Evolutionary conservation across 2,888 invertebrate genomes (phyloP), one percentile per base, ranked within the genome.

Genomic region (Eupelmus urozonus): DNA sequence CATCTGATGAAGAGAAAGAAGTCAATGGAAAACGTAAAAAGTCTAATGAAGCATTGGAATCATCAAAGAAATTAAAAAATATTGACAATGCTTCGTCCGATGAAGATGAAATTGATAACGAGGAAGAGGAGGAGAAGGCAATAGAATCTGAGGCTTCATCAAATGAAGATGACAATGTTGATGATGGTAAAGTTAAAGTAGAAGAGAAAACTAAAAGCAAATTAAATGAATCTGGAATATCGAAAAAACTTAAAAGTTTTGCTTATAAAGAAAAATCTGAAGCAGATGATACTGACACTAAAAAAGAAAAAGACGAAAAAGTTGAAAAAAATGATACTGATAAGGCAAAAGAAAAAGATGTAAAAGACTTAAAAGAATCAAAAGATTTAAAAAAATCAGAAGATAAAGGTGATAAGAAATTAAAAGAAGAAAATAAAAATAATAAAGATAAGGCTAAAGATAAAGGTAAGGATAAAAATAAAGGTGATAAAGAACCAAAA

Each of bases 401-500:
- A 72, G 81, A 82, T 49, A 81, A 83, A 77, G 40, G 66, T 60
- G 77, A 82, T 72, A 77, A 79, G 78, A 71, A 81, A n/a, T n/a
- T n/a, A n/a, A n/a, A n/a, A n/a, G n/a, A n/a, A n/a, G n/a, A n/a
- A n/a, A n/a, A n/a, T n/a, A n/a, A n/a, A 65, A 72, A 81, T 49
- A 49, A 67, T 3, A 78, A 82, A 72, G 81, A 82, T 49, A 81
- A 83, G 78, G 40, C 69, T 60, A 78, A 82, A 72, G 78, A 79
- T 78, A 71, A 81, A n/a, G n/a, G n/a, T n/a, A n/a, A n/a, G 78
- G 40, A 66, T 60, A 78, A 82, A 72, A 77, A 79, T 78, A 71
- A 81, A 65, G 51, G 67, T 20, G 53, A 27, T 20, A 18, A 40
- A 20, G 20, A 62, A 62, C 20, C 51, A 1, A 27, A 49, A 18